phyloP scores from a whole-genome alignment of 2,113 vertebrate genomes.

The Ailuropoda melanoleuca region DNA sequence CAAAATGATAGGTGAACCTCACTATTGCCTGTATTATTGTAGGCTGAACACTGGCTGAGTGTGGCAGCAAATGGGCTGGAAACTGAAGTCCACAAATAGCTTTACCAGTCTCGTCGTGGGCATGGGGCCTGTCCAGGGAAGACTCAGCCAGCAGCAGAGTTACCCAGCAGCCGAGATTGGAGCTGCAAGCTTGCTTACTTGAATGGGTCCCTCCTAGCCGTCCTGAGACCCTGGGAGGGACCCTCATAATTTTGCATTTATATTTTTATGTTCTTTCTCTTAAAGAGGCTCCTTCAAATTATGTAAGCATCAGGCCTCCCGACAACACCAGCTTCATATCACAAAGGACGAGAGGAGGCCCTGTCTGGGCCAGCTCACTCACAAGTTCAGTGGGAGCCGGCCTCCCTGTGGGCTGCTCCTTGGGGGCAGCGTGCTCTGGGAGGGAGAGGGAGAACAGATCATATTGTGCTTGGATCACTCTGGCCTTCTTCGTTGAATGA shows the following conservation, averaged over 20 bases:
- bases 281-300: not conserved
- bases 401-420: not conserved
- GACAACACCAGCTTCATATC: not conserved
- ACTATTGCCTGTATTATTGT: not conserved
- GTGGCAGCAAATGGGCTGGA: not conserved
- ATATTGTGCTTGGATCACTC: not conserved
- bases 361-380: not conserved
- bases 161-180: not conserved
- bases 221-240: not conserved
- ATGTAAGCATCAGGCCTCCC: not conserved
- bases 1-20: not conserved
- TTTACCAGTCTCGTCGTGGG: fast-evolving
- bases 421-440: fast-evolving
- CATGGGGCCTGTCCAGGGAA: not conserved
- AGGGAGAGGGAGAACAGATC: not conserved
- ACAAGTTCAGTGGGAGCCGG: not conserved
- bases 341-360: not conserved
- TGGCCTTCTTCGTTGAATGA: not conserved
- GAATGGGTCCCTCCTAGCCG: not conserved
- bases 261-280: constrained; percentile 1
- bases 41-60: not conserved
- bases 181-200: not conserved
- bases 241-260: not conserved
- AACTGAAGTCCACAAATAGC: not conserved
- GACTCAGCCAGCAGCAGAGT: not conserved